Conservation (phyloP, 2,888 invertebrate genomes). For the Agrenia bidenticulata region DNA sequence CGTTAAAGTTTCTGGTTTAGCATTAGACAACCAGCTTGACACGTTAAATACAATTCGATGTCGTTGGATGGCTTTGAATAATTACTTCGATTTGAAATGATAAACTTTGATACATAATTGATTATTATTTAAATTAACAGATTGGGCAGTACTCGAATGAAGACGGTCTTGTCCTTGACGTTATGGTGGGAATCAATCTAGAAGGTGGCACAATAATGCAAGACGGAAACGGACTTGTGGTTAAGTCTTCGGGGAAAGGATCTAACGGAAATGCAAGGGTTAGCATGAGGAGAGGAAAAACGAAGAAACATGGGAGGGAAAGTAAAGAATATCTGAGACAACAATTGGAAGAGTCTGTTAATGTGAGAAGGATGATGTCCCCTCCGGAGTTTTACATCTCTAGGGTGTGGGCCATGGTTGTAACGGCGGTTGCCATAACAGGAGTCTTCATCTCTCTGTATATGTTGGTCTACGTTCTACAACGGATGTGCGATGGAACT, state of each 20-base stretch:
- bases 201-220: constrained; percentile 27
- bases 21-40: too few species aligned
- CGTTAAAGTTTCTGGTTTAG: too few species aligned
- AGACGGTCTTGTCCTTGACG: constrained; percentile 54
- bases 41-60: too few species aligned
- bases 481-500: constrained; percentile 56
- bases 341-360: constrained; percentile 36
- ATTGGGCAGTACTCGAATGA: constrained; percentile 55
- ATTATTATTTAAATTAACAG: constrained; percentile 54
- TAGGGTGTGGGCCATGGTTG: constrained; percentile 54
- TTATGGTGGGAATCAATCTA: constrained; percentile 44
- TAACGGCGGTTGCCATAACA: constrained; percentile 54
- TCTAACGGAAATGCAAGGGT: constrained; percentile 14
- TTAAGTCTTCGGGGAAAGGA: constrained; percentile 12
- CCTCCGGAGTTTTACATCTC: constrained; percentile 53
- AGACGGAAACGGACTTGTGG: constrained; percentile 13
- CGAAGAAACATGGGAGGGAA: constrained; percentile 31
- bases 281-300: constrained; percentile 37
- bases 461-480: constrained; percentile 55
- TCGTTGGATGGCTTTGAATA: not conserved
- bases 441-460: constrained; percentile 55
- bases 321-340: constrained; percentile 16
- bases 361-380: constrained; percentile 48
- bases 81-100: too few species aligned
- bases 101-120: not conserved